Percentiles rank a stretch among this genome's conserved stretches.
These are phyloP conservation scores for Chromoteleia sp. DNA, from an alignment of 2,888 invertebrate species.

Conservation along the genomic window DNA sequence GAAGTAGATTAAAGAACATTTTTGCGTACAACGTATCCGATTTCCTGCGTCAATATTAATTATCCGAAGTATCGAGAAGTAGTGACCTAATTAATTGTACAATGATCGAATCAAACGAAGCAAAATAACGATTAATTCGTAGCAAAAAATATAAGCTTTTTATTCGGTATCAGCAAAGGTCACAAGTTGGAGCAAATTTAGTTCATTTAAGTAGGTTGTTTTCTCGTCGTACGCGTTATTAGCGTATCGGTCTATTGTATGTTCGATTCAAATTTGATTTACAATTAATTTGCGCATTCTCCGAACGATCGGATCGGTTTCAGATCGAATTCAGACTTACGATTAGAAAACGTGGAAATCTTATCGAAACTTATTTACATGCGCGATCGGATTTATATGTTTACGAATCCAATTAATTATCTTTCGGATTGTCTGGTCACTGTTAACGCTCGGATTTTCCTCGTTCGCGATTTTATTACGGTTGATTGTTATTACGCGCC, in stretches of 20 bases:
- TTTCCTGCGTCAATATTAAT: constrained; percentile 3
- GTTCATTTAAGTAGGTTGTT: constrained; percentile 52
- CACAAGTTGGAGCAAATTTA: constrained; percentile 31
- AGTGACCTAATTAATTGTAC: constrained; percentile 16
- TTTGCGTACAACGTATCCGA: neutral
- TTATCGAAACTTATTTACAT: constrained; percentile 32
- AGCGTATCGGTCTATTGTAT: constrained; percentile 52
- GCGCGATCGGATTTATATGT: constrained; percentile 35
- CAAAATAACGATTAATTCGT: neutral
- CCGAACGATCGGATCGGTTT: constrained; percentile 19
- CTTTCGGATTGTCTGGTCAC: neutral
- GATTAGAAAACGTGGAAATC: constrained; percentile 50
- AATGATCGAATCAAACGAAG: constrained; percentile 2
- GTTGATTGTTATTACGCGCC: neutral
- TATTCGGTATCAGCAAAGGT: constrained; percentile 23
- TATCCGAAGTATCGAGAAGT: too few relatives aligned
- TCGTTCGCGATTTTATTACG: constrained; percentile 5
- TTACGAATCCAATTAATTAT: constrained; percentile 25
- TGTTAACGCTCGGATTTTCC: constrained; percentile 1
- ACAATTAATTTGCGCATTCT: constrained; percentile 32
- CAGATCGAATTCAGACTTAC: constrained; percentile 7
- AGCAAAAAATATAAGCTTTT: constrained; percentile 2
- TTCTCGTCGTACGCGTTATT: constrained; percentile 36
- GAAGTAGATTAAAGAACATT: constrained; percentile 26
- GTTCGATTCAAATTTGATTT: constrained; percentile 33